Percentiles rank a stretch among this genome's conserved stretches.
Conservation (phyloP, 2,113 vertebrate species). For the Fregata magnificens region DNA sequence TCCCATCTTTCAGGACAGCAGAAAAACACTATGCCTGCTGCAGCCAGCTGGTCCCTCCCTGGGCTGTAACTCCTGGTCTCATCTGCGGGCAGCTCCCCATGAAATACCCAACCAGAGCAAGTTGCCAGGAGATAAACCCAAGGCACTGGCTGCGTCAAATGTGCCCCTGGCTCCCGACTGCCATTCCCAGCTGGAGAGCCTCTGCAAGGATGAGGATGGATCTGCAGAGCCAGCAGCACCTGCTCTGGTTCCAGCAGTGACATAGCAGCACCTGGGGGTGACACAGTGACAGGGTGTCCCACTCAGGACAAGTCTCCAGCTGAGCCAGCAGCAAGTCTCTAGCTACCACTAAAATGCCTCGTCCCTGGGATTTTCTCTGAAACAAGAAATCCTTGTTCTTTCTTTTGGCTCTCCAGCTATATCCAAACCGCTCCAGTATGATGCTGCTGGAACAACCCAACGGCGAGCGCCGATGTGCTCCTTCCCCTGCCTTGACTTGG, state of each 20-base stretch:
- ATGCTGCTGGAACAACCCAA: neutral
- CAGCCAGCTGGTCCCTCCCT: too few relatives aligned
- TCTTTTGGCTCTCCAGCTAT: neutral
- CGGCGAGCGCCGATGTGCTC: accelerated
- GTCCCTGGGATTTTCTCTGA: neutral
- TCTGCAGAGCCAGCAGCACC: neutral
- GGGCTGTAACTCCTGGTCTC: neutral
- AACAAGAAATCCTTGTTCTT: neutral
- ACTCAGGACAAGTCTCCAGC: neutral
- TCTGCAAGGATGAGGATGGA: neutral
- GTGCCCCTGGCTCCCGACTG: neutral
- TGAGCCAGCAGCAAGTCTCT: neutral
- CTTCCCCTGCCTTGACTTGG: neutral
- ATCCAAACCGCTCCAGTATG: neutral
- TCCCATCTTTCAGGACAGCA: neutral
- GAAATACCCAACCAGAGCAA: neutral
- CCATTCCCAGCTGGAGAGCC: neutral
- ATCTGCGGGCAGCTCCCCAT: neutral
- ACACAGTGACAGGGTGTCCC: neutral
- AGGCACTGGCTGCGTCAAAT: neutral
- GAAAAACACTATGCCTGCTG: neutral
- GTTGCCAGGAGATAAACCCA: neutral
- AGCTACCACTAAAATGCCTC: neutral
- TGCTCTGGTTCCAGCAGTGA: neutral
- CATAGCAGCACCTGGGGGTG: neutral